Conservation (phyloP, 2,113 vertebrate species). For the Sinocyclocheilus rhinocerous region DNA sequence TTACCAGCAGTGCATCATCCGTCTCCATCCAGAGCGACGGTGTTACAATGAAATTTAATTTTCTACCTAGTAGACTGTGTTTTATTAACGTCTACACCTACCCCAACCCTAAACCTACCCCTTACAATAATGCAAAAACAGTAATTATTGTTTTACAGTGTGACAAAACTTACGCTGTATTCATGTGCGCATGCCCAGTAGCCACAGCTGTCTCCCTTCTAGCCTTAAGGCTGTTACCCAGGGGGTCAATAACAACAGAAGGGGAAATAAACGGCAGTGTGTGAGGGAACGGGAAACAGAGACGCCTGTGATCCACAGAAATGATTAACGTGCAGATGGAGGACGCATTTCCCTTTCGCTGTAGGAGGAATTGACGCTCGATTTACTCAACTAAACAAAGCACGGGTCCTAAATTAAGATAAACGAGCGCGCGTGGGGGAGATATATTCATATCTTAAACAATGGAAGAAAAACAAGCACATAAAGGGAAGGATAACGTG, state of each 20-base stretch:
- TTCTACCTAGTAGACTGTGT: too few species aligned
- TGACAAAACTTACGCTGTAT: too few species aligned
- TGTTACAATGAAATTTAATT: not conserved
- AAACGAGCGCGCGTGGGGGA: not conserved
- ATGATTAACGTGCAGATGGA: not conserved
- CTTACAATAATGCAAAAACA: too few species aligned
- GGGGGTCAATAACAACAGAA: slow-evolving; percentile 34
- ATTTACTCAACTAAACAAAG: slow-evolving; percentile 2
- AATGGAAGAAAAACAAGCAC: not conserved
- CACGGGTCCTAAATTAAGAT: not conserved
- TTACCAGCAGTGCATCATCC: not conserved
- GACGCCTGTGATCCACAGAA: not conserved
- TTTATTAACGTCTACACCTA: too few species aligned
- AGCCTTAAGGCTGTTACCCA: not conserved
- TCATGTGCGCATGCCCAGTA: too few species aligned
- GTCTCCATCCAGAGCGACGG: slow-evolving; percentile 11
- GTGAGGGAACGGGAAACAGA: slow-evolving; percentile 20
- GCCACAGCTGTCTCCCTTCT: too few species aligned
- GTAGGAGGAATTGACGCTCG: slow-evolving; percentile 2
- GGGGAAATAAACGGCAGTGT: not conserved
- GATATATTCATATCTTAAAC: not conserved
- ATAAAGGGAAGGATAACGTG: not conserved
- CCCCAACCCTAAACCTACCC: too few species aligned
- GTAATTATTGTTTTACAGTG: too few species aligned
- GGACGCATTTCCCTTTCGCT: not conserved